Percentiles rank a stretch among this genome's conserved stretches.
These are phyloP conservation scores for Apamea monoglypha DNA, from an alignment of 2,888 invertebrate genomes.

Conservation along the genomic window DNA sequence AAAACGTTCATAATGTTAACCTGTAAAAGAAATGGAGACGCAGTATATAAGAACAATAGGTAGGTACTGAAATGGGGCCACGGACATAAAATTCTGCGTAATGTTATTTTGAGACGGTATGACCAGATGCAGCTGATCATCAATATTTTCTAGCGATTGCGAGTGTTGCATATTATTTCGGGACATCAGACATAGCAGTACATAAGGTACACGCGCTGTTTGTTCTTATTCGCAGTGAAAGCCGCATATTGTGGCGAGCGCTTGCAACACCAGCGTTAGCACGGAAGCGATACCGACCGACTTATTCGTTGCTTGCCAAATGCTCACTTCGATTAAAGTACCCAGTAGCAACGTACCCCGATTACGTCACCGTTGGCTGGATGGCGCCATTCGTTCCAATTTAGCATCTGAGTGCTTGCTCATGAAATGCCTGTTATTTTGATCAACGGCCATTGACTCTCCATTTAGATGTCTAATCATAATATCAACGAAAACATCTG, in stretches of 20 bases:
- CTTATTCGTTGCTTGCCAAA: conserved; percentile 63
- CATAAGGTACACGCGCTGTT: conserved; percentile 36
- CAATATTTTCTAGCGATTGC: conserved; percentile 13
- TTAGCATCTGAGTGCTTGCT: conserved; percentile 58
- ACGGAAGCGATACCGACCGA: conserved; percentile 66
- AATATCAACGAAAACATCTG: conserved; percentile 38
- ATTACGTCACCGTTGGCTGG: conserved; percentile 59
- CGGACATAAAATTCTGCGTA: neutral
- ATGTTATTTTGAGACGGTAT: conserved; percentile 1
- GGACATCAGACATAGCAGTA: conserved; percentile 19
- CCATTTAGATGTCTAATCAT: conserved; percentile 51
- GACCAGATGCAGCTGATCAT: neutral
- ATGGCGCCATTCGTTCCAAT: conserved; percentile 65
- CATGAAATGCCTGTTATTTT: conserved; percentile 62
- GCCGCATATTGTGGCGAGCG: conserved; percentile 70
- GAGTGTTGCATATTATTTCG: conserved; percentile 22
- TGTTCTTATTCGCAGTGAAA: conserved; percentile 75
- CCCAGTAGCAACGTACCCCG: conserved; percentile 53
- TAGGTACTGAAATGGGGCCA: neutral
- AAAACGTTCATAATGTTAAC: neutral
- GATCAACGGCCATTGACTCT: conserved; percentile 59
- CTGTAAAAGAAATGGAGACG: neutral
- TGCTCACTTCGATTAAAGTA: conserved; percentile 59
- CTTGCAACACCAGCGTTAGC: conserved; percentile 65
- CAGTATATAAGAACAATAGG: neutral